Base-by-base conservation (phyloP, 1,140 invertebrate species). In the Hycleus phaleratus region DNA sequence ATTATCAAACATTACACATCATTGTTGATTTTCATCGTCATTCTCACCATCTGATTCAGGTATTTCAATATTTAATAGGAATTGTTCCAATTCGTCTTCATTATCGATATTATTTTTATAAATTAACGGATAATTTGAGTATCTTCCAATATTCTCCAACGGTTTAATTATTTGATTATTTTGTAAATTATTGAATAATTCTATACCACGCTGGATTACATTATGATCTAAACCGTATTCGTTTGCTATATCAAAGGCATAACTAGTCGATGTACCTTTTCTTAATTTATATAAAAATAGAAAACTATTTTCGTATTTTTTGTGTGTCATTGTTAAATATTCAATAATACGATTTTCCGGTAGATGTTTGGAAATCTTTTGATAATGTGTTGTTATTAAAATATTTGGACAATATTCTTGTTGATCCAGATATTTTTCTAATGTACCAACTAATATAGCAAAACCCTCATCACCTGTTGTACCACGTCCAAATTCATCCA, bases 401-500 rank as follows among this genome's bases (percentile, higher is more conserved):
- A 91, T 70, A 68, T 90, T 87, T 4, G 91, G 91, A 70, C 85
- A 88, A 9, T 77, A 49, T 1, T 69, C 44, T 2, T 67, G 76
- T 50, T 78, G 73, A 12, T 77, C 71, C 4, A 86, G 67, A 73
- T 90, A 86, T 67, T 84, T 75, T 56, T 79, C 79, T 2, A 93
- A 63, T 39, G 81, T 79, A 2, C 85, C 80, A 5, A 81, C 76
- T 2, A 93, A 71, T 32, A 95, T 72, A 5, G 85, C 77, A 38
- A 86, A 67, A 0, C 90, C 90, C 75, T 92, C 90, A 1, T 80
- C 73, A 65, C 85, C 83, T 3, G 85, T 78, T 8, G 94, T 96
- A 58, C 91, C 90, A 76, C 89, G 89, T 1, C 93, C 93, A 78
- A 95, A 94, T 75, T 96, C 93, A 75, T 97, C 94, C 46, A 95